Percentiles rank a stretch among this genome's conserved stretches.
These are phyloP conservation scores for Cossypha heuglini DNA, from an alignment of 2,797 vertebrate species.

Conservation along the genomic window DNA sequence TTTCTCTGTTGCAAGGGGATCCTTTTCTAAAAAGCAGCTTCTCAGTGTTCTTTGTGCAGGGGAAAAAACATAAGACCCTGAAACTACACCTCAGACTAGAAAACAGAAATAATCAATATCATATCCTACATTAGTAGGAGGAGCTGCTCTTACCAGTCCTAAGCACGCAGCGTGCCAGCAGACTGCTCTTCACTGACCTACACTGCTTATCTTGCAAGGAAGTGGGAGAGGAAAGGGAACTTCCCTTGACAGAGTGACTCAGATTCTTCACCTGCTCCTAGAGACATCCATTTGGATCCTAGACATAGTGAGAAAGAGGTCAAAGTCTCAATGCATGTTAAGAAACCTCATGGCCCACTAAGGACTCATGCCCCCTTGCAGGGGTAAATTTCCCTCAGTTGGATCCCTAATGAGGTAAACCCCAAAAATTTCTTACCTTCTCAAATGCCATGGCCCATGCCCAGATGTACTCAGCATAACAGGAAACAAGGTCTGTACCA, in stretches of 20 bases:
- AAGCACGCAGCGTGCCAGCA: rapidly evolving
- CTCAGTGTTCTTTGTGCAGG: background rate
- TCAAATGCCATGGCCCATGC: background rate
- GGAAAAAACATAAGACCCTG: background rate
- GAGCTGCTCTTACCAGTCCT: rapidly evolving
- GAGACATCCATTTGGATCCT: background rate
- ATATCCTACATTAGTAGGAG: background rate
- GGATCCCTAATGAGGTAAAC: background rate
- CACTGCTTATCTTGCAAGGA: background rate
- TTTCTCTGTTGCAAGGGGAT: background rate
- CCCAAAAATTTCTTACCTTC: background rate
- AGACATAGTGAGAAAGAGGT: background rate
- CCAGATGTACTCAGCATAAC: background rate
- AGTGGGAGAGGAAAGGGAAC: background rate
- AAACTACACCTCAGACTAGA: background rate
- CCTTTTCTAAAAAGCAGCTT: background rate
- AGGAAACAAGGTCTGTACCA: background rate
- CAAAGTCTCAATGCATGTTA: background rate
- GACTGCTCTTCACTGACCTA: background rate
- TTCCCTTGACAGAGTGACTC: background rate
- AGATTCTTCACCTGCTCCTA: background rate
- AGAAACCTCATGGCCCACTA: background rate
- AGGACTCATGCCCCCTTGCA: background rate
- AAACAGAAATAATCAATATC: background rate
- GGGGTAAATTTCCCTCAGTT: background rate